Base-by-base conservation (phyloP, 1,140 invertebrate species). In the Palaemon carinicauda region DNA sequence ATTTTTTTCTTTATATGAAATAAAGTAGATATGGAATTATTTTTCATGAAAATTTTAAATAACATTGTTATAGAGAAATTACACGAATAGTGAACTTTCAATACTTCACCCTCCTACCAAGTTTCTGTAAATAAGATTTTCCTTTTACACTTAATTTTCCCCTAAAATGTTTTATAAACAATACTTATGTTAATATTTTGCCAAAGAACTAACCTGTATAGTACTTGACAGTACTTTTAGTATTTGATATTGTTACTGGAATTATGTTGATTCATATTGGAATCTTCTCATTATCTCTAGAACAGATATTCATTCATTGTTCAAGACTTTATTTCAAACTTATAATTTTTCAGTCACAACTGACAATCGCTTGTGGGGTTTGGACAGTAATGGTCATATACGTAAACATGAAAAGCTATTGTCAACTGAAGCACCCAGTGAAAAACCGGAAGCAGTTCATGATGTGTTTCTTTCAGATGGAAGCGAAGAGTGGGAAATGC, bases 331-430 rank as follows among this genome's bases (percentile, higher is more conserved):
- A 77, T 41, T 41, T 33, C n/a, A n/a, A n/a, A 27, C 71, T 27
- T 10, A 19, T 27, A 14, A 14, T 24, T 24, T 52, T 29, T 4
- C 79, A 80, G 79, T 60, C 21, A 60, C 79, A 54, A 80, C 54
- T 17, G 79, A 80, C 79, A 80, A 80, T 60, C 24, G 31, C 21
- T 31, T 80, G 79, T 80, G 79, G 79, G 79, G 79, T 41, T 29
- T 80, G 27, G 60, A 80, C 54, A n/a, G 27, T 56, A 65, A 41
- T n/a, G 79, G 79, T 10, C 79, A 65, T 19, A 54, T 80, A 10
- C 24, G 51, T 33, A 24, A 31, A 1, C 79, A 65, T 2, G 24
- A 15, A 19, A 65, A 19, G 3, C 17, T 33, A 7, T 53, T 60
- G 14, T 24, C 50, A 19, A 50, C 31, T 3, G 31, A 52, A 31